Base-by-base conservation (phyloP, 2,888 invertebrate species). In the Papilio demoleus region DNA sequence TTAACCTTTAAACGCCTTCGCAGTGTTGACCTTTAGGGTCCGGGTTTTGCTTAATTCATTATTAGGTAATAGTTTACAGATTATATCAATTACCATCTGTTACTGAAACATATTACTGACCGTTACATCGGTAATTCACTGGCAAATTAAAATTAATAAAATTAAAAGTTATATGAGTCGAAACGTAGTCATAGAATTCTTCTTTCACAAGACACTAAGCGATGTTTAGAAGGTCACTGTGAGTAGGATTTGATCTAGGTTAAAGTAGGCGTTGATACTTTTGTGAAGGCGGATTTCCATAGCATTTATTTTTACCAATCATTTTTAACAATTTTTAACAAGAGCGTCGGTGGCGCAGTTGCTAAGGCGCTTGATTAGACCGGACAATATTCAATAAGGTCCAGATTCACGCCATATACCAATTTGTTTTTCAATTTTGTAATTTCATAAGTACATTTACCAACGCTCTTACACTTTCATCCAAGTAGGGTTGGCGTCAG, bases 171-270 rank as follows among this genome's bases (percentile, higher is more conserved):
- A 34, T 34, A 11, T 34, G 9, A n/a, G n/a, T n/a, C n/a, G n/a
- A n/a, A n/a, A n/a, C n/a, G n/a, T n/a, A 22, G 22, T 47, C 12
- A 22, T 22, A 47, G 47, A 12, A 17, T 12, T 22, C 12, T 47
- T 3, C 19, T 47, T 47, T 22, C 47, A 47, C 47, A 24, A 47
- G 47, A 22, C 11, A 22, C 45, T 31, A 42, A n/a, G 31, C 14
- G 63, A 50, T 47, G 47, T 36, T 63, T 63, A 63, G 34, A 63
- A 63, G 63, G 47, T 50, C 47, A 50, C 31, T n/a, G 62, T 62
- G 45, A 62, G 34, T 31, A 40, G 12, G 19, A 19, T 31, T 50
- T 9, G 38, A 63, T 50, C 36, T 63, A 50, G 50, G 63, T 63
- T 50, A 63, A 50, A 47, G 50, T 50, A 50, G 36, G 62, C 34